Conservation (phyloP, 2,113 vertebrate genomes). For the Nothobranchius kuhntae region DNA sequence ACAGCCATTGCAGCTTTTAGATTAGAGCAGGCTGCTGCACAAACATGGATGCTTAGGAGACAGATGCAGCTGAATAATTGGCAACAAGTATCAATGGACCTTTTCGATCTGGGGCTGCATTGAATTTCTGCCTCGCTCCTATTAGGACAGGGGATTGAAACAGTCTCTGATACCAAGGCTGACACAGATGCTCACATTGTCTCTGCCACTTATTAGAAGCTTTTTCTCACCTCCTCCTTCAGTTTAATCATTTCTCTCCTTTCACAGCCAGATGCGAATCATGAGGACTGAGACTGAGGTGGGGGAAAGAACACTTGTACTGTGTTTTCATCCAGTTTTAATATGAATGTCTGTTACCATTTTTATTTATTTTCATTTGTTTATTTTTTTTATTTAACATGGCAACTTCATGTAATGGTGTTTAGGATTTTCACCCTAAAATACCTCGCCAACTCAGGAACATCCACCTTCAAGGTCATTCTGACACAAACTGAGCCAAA, state of each 20-base stretch:
- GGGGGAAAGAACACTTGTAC: neutral
- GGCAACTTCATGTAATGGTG: too few species aligned
- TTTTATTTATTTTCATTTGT: too few species aligned
- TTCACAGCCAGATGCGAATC: neutral
- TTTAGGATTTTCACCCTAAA: too few species aligned
- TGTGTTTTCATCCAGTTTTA: slow-evolving; percentile 2
- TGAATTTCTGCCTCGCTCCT: slow-evolving; percentile 44
- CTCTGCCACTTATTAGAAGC: slow-evolving; percentile 31
- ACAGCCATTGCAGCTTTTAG: neutral
- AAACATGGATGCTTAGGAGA: slow-evolving; percentile 1
- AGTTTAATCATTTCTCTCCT: slow-evolving; percentile 25
- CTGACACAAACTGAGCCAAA: too few species aligned
- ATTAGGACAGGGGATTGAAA: slow-evolving; percentile 49
- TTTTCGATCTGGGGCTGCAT: slow-evolving; percentile 34
- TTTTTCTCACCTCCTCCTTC: slow-evolving; percentile 1
- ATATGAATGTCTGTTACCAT: neutral
- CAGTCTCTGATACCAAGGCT: slow-evolving; percentile 27
- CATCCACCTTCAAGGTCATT: too few species aligned
- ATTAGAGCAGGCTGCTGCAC: neutral
- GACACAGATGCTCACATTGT: slow-evolving; percentile 39
- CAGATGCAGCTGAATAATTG: slow-evolving; percentile 43
- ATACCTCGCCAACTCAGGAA: too few species aligned
- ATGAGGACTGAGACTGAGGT: slow-evolving; percentile 6
- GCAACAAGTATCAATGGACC: slow-evolving; percentile 45
- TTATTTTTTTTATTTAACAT: too few species aligned